Evolutionary conservation across 2,113 vertebrate species (phyloP).

Genomic region (Nycticebus coucang): DNA sequence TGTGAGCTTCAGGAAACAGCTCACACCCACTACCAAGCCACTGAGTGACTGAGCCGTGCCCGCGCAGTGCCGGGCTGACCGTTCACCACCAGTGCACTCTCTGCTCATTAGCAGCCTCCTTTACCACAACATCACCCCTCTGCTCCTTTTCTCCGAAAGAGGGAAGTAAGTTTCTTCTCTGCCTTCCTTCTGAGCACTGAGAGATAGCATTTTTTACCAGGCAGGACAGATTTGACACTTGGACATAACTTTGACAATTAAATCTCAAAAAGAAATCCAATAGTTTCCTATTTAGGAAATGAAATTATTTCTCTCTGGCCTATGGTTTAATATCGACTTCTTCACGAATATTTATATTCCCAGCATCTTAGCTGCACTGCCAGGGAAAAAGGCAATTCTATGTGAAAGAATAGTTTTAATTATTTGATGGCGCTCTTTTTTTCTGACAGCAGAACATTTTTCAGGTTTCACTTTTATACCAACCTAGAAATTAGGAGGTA

Average conservation of each 20-base stretch:
- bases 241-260: conserved; percentile 63
- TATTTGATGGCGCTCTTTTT: conserved; percentile 63
- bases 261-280: conserved; percentile 58
- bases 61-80: rapidly evolving
- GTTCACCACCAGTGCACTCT: background rate
- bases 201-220: conserved; percentile 27
- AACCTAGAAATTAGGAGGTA: conserved; percentile 50
- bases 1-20: background rate
- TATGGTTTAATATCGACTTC: conserved; percentile 53
- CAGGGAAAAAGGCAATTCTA: conserved; percentile 21
- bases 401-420: conserved; percentile 77
- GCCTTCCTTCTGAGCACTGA: background rate
- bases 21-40: rapidly evolving
- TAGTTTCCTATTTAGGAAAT: conserved; percentile 58
- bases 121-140: background rate
- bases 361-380: conserved; percentile 31
- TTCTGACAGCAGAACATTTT: background rate
- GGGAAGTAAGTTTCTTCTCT: background rate
- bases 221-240: conserved; percentile 9
- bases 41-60: rapidly evolving
- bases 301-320: conserved; percentile 40
- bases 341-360: conserved; percentile 62
- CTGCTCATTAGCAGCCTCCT: background rate
- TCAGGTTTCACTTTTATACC: conserved; percentile 17
- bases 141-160: background rate